Percentiles rank a stretch among this genome's conserved stretches.
Evolutionary conservation across 2,888 invertebrate genomes (phyloP).

Genomic region (Hemaris fuciformis): DNA sequence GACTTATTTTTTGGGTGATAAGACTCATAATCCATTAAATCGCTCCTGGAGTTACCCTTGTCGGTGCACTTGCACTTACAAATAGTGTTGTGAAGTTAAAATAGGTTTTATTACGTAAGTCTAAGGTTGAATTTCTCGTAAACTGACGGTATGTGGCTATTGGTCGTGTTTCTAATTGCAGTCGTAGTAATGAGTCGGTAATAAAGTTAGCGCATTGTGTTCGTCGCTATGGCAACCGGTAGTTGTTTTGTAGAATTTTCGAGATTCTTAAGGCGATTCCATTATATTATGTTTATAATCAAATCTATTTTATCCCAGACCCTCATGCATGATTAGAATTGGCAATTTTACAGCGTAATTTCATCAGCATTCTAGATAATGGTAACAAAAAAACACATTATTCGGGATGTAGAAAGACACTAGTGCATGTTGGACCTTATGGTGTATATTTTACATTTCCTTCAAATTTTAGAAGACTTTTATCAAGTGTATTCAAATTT

Average conservation of each 20-base stretch:
- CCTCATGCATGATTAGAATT: too few relatives aligned
- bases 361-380: too few relatives aligned
- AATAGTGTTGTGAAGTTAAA: conserved; percentile 10
- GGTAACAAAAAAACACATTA: too few relatives aligned
- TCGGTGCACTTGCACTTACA: conserved; percentile 1
- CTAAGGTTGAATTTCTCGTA: conserved; percentile 23
- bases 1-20: conserved; percentile 18
- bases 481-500: too few relatives aligned
- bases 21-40: conserved; percentile 18
- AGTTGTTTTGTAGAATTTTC: conserved; percentile 1
- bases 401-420: too few relatives aligned
- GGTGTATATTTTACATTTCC: too few relatives aligned
- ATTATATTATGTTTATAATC: not conserved
- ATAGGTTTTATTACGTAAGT: conserved; percentile 9
- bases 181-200: conserved; percentile 42
- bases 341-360: too few relatives aligned
- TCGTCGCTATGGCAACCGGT: conserved; percentile 45
- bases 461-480: too few relatives aligned
- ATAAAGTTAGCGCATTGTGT: conserved; percentile 52
- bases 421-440: too few relatives aligned
- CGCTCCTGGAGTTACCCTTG: not conserved
- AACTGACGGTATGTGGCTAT: not conserved
- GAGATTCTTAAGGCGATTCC: not conserved
- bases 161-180: conserved; percentile 43
- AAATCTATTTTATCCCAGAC: not conserved